These are phyloP conservation scores for Trissolcus japonicus DNA, from an alignment of 2,888 invertebrate genomes.

Conservation along the genomic window DNA sequence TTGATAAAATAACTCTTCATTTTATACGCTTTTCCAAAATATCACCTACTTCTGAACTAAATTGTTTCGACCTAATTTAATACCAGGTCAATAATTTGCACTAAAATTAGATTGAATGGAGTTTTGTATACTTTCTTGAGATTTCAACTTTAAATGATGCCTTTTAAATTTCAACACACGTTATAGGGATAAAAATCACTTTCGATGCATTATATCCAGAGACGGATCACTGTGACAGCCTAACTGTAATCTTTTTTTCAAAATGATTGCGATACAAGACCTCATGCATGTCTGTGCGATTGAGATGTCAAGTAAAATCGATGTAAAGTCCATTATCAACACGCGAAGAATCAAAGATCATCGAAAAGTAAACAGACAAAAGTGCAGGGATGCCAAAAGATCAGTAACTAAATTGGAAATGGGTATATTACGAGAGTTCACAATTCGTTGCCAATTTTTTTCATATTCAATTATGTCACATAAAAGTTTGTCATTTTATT, in stretches of 20 bases:
- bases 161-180: background rate
- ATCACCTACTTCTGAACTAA: too few species aligned
- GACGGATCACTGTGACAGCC: conserved; percentile 20
- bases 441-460: background rate
- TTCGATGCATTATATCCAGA: background rate
- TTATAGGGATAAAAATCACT: background rate
- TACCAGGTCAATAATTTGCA: too few species aligned
- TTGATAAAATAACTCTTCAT: too few species aligned
- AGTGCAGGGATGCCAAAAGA: conserved; percentile 25
- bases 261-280: conserved; percentile 38
- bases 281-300: conserved; percentile 36
- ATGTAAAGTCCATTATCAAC: conserved; percentile 44
- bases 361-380: conserved; percentile 45
- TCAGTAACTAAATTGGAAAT: background rate
- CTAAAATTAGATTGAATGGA: too few species aligned
- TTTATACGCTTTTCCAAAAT: too few species aligned
- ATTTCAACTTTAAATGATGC: too few species aligned
- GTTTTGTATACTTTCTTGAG: too few species aligned
- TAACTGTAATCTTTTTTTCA: conserved; percentile 37
- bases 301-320: conserved; percentile 45
- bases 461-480: background rate
- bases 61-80: too few species aligned
- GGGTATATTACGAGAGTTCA: too few species aligned
- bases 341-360: conserved; percentile 46
- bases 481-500: too few species aligned